Percentiles rank a stretch among this genome's conserved stretches.
These are phyloP conservation scores for Notechis scutatus DNA, from an alignment of 2,113 vertebrate genomes.

Conservation along the genomic window DNA sequence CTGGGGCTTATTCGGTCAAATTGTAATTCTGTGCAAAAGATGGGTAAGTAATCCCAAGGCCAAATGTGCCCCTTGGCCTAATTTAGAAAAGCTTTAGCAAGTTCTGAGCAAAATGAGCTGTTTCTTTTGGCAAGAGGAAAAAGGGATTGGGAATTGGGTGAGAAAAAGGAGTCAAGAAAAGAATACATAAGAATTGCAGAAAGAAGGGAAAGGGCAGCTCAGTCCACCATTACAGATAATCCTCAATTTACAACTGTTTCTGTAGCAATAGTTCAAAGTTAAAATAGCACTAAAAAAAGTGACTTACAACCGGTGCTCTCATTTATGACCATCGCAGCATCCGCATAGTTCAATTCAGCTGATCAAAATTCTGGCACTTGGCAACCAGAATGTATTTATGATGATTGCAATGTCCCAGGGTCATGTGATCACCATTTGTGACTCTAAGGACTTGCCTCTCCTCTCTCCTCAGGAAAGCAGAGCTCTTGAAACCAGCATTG, in stretches of 20 bases:
- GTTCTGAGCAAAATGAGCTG: not conserved
- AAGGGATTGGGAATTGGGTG: not conserved
- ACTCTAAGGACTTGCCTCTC: no score
- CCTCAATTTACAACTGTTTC: not conserved
- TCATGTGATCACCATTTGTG: not conserved
- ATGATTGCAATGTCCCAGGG: not conserved
- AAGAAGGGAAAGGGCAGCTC: not conserved
- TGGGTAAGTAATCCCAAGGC: not conserved
- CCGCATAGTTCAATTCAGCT: not conserved
- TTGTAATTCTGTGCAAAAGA: not conserved
- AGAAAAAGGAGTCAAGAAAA: not conserved
- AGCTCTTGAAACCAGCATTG: no score
- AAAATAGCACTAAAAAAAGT: not conserved
- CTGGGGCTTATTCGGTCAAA: not conserved
- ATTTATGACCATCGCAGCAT: not conserved
- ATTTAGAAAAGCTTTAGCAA: not conserved
- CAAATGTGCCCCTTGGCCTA: not conserved
- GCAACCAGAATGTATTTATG: not conserved
- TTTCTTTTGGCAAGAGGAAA: not conserved
- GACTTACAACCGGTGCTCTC: not conserved
- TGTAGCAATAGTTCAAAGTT: not conserved
- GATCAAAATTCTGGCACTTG: not conserved
- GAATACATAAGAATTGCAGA: not conserved
- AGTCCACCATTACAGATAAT: not conserved
- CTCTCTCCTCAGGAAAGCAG: no score